These are phyloP conservation scores for Vanessa tameamea DNA, from an alignment of 1,140 invertebrate genomes.

Conservation along the genomic window DNA sequence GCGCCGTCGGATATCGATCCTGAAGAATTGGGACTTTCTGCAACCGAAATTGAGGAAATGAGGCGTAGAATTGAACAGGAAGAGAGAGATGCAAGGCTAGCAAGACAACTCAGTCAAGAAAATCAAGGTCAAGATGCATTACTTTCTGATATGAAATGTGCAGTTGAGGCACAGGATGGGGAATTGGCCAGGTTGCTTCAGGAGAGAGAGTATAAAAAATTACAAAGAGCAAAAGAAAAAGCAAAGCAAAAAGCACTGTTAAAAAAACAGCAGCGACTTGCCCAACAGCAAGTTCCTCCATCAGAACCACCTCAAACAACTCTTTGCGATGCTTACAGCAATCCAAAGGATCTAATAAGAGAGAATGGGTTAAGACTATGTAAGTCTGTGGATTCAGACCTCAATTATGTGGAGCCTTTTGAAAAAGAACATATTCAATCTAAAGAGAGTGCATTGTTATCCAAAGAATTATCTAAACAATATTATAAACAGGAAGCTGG, in stretches of 20 bases:
- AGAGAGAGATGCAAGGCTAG: constrained; percentile 82
- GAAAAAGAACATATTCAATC: constrained; percentile 75
- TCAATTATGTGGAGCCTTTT: constrained; percentile 77
- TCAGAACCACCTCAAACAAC: constrained; percentile 51
- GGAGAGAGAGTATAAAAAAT: constrained; percentile 85
- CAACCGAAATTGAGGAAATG: constrained; percentile 82
- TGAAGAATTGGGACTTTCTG: constrained; percentile 81
- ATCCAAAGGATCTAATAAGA: constrained; percentile 68
- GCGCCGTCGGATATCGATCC: constrained; percentile 60
- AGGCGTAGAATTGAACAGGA: constrained; percentile 82
- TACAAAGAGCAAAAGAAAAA: constrained; percentile 74
- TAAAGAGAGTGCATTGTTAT: constrained; percentile 69
- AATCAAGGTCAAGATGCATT: constrained; percentile 83
- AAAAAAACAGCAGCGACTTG: constrained; percentile 68
- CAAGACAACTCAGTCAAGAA: constrained; percentile 82
- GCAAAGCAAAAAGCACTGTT: constrained; percentile 70
- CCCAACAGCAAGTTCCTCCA: constrained; percentile 49
- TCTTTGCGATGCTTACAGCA: constrained; percentile 74
- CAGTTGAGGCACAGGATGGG: constrained; percentile 95
- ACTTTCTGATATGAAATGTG: constrained; percentile 86
- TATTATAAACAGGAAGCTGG: constrained; percentile 58
- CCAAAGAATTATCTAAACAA: constrained; percentile 69
- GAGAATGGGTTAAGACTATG: constrained; percentile 65
- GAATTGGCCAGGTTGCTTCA: constrained; percentile 94
- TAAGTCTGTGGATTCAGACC: constrained; percentile 75